Conservation (phyloP, 2,113 vertebrate species). For the Rhombomys opimus region DNA sequence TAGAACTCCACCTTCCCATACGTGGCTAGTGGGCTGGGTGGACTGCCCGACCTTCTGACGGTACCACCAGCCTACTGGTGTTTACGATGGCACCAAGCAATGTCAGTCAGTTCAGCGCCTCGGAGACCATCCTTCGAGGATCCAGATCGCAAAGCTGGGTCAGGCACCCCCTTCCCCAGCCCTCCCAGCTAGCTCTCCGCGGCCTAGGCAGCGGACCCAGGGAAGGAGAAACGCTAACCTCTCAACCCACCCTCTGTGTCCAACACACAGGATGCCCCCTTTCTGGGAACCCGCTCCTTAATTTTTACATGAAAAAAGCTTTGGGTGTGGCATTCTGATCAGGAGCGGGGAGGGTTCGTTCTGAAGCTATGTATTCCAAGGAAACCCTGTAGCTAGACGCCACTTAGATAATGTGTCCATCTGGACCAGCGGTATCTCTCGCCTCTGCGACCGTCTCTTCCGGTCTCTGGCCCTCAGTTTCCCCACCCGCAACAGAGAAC, state of each 20-base stretch:
- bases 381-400: background rate
- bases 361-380: background rate
- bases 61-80: background rate
- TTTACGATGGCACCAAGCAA: background rate
- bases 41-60: background rate
- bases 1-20: conserved; percentile 21
- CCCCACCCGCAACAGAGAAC: background rate
- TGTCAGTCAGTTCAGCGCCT: background rate
- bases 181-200: too few relatives aligned
- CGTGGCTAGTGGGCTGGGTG: background rate
- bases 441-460: background rate
- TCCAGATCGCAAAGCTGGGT: background rate
- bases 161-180: too few relatives aligned
- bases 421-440: background rate
- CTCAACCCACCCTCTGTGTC: background rate
- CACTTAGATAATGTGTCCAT: background rate
- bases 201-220: background rate
- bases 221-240: background rate
- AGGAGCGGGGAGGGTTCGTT: background rate
- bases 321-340: background rate
- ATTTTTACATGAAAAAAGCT: background rate
- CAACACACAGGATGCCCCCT: background rate
- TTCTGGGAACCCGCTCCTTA: background rate
- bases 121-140: background rate
- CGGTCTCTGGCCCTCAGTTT: background rate